Evolutionary conservation across 2,888 invertebrate genomes (phyloP), one percentile per base, ranked within the genome.

Genomic region (Sycophila texana): DNA sequence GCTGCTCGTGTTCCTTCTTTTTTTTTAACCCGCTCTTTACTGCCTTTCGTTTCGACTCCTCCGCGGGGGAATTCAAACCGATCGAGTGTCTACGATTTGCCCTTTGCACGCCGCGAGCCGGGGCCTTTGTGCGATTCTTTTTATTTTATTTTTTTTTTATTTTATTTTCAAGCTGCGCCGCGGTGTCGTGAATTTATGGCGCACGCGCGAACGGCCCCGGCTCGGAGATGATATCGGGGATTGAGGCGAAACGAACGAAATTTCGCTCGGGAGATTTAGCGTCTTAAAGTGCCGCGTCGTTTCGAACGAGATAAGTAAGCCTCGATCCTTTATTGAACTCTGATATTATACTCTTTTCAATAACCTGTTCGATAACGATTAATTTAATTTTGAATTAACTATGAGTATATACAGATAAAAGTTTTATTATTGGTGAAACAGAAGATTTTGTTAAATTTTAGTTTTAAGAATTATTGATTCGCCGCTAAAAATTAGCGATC

Each of bases 21-120:
- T 22, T 51, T 61, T 63, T 63, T 66, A 65, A 61, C 2, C 72
- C 67, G 77, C 81, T 83, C 83, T 60, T 49, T 57, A 20, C 22
- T 67, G 20, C 18, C 39, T 22, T 47, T 47, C 58, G 71, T 30
- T 70, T 5, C 13, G 13, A 39, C 57, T 39, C 30, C 55, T 55
- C 39, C 53, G 61, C 20, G 58, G 51, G 65, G 12, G 47, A 66
- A 55, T 20, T 30, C 30, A 71, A 65, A 26, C 57, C 58, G 65
- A 77, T 71, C 77, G 72, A 67, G 39, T 22, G 22, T 51, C 58
- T 65, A 20, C 53, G 60, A 72, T 77, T 77, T 63, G 66, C 58
- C 39, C 47, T 55, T 39, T 39, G 39, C 39, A 39, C 39, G 39
- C 39, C 39, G 39, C 39, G 30, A 20, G 65, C 65, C 57, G 49